These are phyloP conservation scores for Lacerta bilineata DNA, from an alignment of 2,797 vertebrate species.

Conservation along the genomic window DNA sequence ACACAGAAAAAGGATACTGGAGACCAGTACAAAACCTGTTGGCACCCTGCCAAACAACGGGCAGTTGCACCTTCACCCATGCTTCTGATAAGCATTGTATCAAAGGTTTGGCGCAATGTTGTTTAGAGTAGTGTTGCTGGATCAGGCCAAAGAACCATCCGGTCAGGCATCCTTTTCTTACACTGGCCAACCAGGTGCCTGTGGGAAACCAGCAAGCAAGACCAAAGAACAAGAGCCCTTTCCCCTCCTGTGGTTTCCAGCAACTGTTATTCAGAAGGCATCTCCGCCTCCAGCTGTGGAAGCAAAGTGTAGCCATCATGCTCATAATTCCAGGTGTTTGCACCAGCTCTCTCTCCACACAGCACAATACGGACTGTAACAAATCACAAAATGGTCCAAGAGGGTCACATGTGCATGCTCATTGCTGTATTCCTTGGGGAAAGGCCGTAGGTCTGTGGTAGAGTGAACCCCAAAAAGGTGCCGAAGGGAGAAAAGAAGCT, in stretches of 20 bases:
- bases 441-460: no score
- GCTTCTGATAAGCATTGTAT: slow-evolving; percentile 51
- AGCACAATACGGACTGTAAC: background rate
- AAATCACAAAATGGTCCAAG: background rate
- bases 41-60: background rate
- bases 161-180: no score
- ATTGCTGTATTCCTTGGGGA: background rate
- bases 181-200: no score
- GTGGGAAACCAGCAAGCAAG: no score
- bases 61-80: background rate
- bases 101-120: background rate
- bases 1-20: slow-evolving; percentile 22
- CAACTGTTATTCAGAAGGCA: no score
- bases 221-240: no score
- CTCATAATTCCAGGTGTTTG: background rate
- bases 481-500: no score
- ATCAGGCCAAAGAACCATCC: no score
- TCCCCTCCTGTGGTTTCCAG: no score
- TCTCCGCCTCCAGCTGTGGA: no score
- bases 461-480: no score
- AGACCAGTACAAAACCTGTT: slow-evolving; percentile 35
- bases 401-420: background rate
- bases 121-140: background rate
- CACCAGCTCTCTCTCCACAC: background rate
- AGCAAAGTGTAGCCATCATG: no score